Evolutionary conservation across 1,140 invertebrate species (phyloP).

Genomic region (Nephila pilipes): DNA sequence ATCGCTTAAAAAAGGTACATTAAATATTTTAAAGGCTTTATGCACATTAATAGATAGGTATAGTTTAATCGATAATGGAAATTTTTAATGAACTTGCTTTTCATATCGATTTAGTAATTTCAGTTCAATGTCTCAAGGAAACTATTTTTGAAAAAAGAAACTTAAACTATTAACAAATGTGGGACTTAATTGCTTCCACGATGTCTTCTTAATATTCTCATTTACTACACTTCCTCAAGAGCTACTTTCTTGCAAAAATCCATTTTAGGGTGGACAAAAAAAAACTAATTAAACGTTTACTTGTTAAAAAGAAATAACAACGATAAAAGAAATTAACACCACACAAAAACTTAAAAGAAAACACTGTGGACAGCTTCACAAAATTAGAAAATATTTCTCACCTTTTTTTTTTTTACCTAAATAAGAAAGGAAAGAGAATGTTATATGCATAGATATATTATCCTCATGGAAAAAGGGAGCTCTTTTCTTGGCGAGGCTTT

Average conservation of each 20-base stretch:
- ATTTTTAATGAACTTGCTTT: too few relatives aligned
- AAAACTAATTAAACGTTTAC: constrained; percentile 36
- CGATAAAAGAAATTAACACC: constrained; percentile 1
- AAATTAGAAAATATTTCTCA: constrained; percentile 63
- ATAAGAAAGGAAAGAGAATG: neutral
- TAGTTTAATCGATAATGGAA: too few relatives aligned
- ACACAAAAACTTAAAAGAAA: constrained; percentile 14
- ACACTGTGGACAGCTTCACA: constrained; percentile 1
- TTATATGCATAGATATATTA: neutral
- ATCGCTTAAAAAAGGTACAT: too few relatives aligned
- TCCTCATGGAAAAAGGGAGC: neutral
- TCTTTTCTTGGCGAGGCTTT: constrained; percentile 1
- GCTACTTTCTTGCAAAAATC: neutral
- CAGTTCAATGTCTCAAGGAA: neutral
- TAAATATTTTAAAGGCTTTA: too few relatives aligned
- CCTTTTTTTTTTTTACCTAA: neutral
- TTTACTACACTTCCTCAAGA: neutral
- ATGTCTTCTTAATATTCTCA: constrained; percentile 19
- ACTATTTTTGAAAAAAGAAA: neutral
- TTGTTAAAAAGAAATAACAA: constrained; percentile 30
- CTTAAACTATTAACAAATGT: neutral
- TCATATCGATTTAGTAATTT: too few relatives aligned
- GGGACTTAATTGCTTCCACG: neutral
- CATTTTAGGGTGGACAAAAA: neutral
- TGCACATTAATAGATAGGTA: too few relatives aligned